Evolutionary conservation across 2,113 vertebrate species (phyloP).

Genomic region (Corythoichthys haematopterus): DNA sequence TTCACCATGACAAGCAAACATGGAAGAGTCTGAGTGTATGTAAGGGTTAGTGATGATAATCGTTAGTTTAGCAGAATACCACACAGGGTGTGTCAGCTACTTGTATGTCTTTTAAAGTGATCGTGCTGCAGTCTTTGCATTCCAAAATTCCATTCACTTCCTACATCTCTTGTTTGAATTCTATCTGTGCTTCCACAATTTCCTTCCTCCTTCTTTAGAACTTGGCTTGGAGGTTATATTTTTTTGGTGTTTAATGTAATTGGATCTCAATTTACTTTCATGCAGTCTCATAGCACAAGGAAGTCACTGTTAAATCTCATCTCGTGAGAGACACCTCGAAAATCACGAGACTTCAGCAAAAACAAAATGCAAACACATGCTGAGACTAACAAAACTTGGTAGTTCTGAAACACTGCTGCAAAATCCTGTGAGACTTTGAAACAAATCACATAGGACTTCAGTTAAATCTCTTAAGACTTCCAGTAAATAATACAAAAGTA

Average conservation of each 20-base stretch:
- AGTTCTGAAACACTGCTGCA: not conserved
- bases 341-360: no score
- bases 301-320: not conserved
- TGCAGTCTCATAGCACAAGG: not conserved
- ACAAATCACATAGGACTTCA: not conserved
- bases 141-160: not conserved
- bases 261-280: not conserved
- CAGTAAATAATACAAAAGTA: not conserved
- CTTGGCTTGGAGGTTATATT: not conserved
- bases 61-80: constrained; percentile 31
- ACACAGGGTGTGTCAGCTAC: constrained; percentile 35
- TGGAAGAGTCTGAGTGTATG: constrained; percentile 10
- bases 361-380: no score
- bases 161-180: not conserved
- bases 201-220: not conserved
- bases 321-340: no score
- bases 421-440: not conserved
- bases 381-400: no score
- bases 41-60: constrained; percentile 30
- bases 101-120: not conserved
- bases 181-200: not conserved
- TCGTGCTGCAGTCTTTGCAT: not conserved
- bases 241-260: not conserved
- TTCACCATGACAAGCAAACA: constrained; percentile 1
- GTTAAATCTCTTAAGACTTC: not conserved